Evolutionary conservation across 1,140 invertebrate species (phyloP), one percentile per base, ranked within the genome.

Genomic region (Cyclina sinensis): DNA sequence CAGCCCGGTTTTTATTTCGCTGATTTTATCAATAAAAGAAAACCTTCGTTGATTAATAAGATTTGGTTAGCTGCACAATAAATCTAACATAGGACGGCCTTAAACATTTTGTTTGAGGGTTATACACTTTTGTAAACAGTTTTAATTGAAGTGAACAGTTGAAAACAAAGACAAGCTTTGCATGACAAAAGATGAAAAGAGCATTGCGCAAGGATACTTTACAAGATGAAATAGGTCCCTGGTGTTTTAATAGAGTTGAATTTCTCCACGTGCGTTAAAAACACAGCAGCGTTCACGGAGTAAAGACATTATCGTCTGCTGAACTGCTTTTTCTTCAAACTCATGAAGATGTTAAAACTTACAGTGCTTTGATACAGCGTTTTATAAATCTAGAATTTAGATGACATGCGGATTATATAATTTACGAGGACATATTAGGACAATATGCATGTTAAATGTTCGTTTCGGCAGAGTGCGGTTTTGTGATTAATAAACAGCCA

Each of bases 1-100:
- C 27, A 27, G n/a, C n/a, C n/a, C n/a, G 57, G 1, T 24, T 62
- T 62, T 62, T 62, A 24, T 62, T 62, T 27, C 24, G 57, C n/a
- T 57, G 57, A 62, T 62, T 62, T 62, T 62, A 62, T 62, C 57
- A 62, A 62, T 62, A 62, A 62, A 62, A 24, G 27, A 62, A 62
- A 62, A n/a, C 57, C 57, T 62, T 62, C 57, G 57, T 27, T 62
- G 57, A 62, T 62, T 62, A 62, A 62, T 62, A 62, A 24, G 57
- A 62, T 62, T 62, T 62, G 24, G 57, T 62, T 62, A 62, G 18
- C 27, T 62, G 57, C 57, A 62, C 57, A 62, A 62, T 62, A 62
- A 14, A 62, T 24, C 57, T 62, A 62, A 27, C 57, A 62, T 27
- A 62, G n/a, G 27, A 14, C n/a, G 57, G 24, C 57, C 24, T 62